Evolutionary conservation across 2,797 vertebrate species (phyloP), one percentile per base, ranked within the genome.

Genomic region (Smutsia gigantea): DNA sequence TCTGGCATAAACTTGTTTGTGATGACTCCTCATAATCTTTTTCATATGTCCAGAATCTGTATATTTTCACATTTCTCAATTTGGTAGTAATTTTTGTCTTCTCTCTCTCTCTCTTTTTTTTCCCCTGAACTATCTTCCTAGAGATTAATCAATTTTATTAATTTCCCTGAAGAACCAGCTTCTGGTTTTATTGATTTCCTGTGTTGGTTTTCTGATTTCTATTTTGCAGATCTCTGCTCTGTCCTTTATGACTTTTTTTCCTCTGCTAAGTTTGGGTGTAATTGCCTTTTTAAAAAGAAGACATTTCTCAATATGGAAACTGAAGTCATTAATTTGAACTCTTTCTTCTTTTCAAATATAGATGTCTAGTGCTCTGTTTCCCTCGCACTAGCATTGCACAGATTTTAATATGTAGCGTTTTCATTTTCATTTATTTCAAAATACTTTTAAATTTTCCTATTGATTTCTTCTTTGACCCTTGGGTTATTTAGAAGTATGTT

Each of bases 261-360:
- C 79, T 68, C 46, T 81, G 21, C 46, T 64, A 66, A 55, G n/a
- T 74, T 83, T 79, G 31, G 29, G 13, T 51, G 37, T 75, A 77
- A 53, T 34, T 31, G 37, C 12, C 92, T 46, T 75, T 39, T 66
- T 37, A 13, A 53, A 63, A 31, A 63, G 31, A 2, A 46, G 46
- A 46, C 46, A 46, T 88, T 87, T 87, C 37, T 71, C 75, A 75
- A 49, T 57, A 77, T 72, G 34, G 34, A 74, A 77, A 72, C 17
- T 34, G 7, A 93, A 59, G 53, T 31, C 51, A 68, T 78, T 59
- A 59, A 59, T 51, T 79, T 51, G 64, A 69, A 69, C 23, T 59
- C 15, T 83, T 71, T 90, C 19, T 96, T 49, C 46, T 82, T 90
- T 83, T 93, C 72, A 90, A 55, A 79, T 64, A 74, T 7, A 84